phyloP scores from a whole-genome alignment of 2,797 vertebrate genomes.

The Enteromius afrohamiltoni region DNA sequence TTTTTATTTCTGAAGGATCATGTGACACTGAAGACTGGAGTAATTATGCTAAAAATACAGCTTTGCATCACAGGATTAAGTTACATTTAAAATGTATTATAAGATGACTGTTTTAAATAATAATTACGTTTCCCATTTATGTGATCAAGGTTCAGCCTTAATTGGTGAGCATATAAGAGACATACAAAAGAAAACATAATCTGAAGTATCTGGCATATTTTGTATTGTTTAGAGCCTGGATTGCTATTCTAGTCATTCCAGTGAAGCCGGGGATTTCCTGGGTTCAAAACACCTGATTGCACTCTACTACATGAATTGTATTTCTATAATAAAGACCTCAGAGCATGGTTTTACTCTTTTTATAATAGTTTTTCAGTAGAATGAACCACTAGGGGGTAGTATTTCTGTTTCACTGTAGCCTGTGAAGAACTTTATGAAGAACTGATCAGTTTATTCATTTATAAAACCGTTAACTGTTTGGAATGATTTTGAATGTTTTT shows the following conservation, averaged over 20 bases:
- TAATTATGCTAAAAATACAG: background rate
- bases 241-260: background rate
- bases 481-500: background rate
- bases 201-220: background rate
- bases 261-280: background rate
- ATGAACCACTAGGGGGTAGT: constrained; percentile 50
- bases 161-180: background rate
- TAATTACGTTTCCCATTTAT: background rate
- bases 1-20: background rate
- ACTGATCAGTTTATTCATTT: background rate
- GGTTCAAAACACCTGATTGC: background rate
- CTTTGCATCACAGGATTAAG: background rate
- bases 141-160: background rate
- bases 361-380: background rate
- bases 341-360: background rate
- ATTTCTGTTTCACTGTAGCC: background rate
- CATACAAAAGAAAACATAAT: background rate
- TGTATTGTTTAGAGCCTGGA: background rate
- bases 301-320: background rate
- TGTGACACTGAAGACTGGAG: background rate
- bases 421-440: background rate
- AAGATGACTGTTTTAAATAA: background rate
- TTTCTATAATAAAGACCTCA: background rate
- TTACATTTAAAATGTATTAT: background rate
- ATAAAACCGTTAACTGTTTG: background rate